Percentiles rank a stretch among this genome's conserved stretches.
Evolutionary conservation across 2,797 vertebrate genomes (phyloP).

Genomic region (Heliangelus exortis): DNA sequence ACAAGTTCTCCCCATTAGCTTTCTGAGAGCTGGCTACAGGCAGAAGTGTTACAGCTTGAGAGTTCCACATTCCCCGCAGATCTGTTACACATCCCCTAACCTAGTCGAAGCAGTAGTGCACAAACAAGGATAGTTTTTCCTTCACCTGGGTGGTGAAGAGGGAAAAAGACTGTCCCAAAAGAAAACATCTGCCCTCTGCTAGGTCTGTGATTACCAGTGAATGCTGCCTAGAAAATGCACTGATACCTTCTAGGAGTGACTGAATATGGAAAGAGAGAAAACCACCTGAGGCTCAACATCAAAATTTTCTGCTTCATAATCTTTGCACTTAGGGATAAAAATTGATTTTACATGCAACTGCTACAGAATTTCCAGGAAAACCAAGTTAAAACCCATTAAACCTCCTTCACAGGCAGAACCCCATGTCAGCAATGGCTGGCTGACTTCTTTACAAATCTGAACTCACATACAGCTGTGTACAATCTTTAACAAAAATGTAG

Average conservation of each 20-base stretch:
- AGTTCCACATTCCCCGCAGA: not conserved
- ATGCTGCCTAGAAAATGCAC: not conserved
- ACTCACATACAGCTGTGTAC: not conserved
- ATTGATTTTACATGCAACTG: conserved; percentile 22
- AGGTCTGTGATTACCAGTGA: not conserved
- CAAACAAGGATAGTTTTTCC: not conserved
- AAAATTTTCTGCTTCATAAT: conserved; percentile 51
- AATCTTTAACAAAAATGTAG: not conserved
- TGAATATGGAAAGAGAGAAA: not conserved
- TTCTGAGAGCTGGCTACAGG: not conserved
- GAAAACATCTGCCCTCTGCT: not conserved
- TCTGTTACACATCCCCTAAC: not conserved
- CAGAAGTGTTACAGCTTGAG: not conserved
- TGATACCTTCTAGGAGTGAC: not conserved
- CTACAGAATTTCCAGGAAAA: conserved; percentile 22
- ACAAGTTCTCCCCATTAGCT: not conserved
- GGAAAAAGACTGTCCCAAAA: not conserved
- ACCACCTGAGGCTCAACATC: conserved; percentile 15
- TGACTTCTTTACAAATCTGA: not conserved
- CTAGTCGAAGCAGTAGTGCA: not conserved
- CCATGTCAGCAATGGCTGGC: fast-evolving
- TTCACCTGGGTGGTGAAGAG: not conserved
- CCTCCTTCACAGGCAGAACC: not conserved
- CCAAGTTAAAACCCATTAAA: not conserved
- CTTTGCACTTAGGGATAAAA: conserved; percentile 47